Percentiles rank a stretch among this genome's conserved stretches.
phyloP scores from a whole-genome alignment of 2,797 vertebrate genomes.

The Pangasius larnaudii region DNA sequence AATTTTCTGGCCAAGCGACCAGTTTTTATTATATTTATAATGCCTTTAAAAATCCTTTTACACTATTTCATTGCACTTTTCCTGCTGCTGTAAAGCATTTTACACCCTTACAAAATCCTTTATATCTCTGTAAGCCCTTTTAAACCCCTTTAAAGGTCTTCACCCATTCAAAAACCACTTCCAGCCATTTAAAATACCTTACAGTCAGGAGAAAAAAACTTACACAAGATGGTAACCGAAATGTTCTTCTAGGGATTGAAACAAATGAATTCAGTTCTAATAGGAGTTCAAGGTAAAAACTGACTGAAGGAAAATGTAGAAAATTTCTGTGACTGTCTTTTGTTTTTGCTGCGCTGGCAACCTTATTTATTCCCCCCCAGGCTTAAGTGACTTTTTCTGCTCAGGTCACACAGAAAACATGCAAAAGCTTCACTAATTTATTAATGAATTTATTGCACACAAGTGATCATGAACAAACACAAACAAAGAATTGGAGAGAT shows the following conservation, averaged over 20 bases:
- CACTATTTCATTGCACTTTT: neutral
- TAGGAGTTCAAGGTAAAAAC: neutral
- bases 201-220: too few relatives aligned
- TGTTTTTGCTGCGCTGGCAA: neutral
- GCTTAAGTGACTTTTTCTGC: neutral
- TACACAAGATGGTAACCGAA: too few relatives aligned
- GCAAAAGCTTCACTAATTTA: neutral
- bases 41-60: neutral
- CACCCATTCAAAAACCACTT: neutral
- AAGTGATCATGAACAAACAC: slow-evolving; percentile 69
- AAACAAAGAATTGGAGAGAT: slow-evolving; percentile 59
- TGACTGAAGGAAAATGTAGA: neutral
- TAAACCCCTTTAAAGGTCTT: neutral
- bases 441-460: slow-evolving; percentile 73
- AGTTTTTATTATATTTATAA: neutral
- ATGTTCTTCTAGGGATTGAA: too few relatives aligned
- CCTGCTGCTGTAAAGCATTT: neutral
- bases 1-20: neutral
- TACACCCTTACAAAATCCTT: neutral
- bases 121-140: neutral
- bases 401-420: neutral
- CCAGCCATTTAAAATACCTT: neutral
- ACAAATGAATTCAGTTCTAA: neutral
- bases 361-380: neutral
- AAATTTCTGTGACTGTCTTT: neutral